Evolutionary conservation across 2,113 vertebrate genomes (phyloP).

Genomic region (Nerophis ophidion): DNA sequence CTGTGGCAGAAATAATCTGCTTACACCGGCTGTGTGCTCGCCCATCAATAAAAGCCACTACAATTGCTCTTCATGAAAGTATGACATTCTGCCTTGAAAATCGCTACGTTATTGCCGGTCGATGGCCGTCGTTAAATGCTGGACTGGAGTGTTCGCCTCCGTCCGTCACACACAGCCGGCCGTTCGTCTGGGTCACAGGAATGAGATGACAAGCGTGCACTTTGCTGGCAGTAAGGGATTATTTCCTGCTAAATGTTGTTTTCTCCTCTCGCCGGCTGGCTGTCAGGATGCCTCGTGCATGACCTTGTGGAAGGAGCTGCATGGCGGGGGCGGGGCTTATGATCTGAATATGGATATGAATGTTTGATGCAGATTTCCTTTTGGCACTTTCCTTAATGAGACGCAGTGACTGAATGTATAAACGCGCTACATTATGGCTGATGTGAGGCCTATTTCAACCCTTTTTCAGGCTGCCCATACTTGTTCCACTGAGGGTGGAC

Average conservation of each 20-base stretch:
- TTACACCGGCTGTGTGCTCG: slow-evolving; percentile 23
- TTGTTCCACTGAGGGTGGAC: too few relatives aligned
- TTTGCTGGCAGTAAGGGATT: slow-evolving; percentile 30
- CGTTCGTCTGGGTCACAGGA: slow-evolving; percentile 33
- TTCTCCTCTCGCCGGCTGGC: not conserved
- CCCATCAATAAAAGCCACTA: slow-evolving; percentile 17
- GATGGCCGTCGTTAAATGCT: slow-evolving; percentile 40
- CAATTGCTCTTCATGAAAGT: slow-evolving; percentile 11
- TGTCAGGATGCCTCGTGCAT: slow-evolving; percentile 16
- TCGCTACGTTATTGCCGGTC: slow-evolving; percentile 4
- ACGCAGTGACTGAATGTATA: not conserved
- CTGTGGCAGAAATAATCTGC: slow-evolving; percentile 46
- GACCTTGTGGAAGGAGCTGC: slow-evolving; percentile 50
- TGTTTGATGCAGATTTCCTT: slow-evolving; percentile 23
- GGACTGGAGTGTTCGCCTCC: slow-evolving; percentile 18
- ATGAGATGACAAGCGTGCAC: slow-evolving; percentile 48
- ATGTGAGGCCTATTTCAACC: not conserved
- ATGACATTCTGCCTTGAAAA: slow-evolving; percentile 19
- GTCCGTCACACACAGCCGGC: slow-evolving; percentile 24
- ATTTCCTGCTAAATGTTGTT: slow-evolving; percentile 34
- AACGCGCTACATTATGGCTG: not conserved
- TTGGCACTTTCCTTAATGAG: not conserved
- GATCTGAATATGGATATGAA: slow-evolving; percentile 39
- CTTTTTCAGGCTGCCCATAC: too few relatives aligned
- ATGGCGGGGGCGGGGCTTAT: slow-evolving; percentile 6